These are phyloP conservation scores for Nasonovia ribisnigri DNA, from an alignment of 2,888 invertebrate genomes.

Conservation along the genomic window DNA sequence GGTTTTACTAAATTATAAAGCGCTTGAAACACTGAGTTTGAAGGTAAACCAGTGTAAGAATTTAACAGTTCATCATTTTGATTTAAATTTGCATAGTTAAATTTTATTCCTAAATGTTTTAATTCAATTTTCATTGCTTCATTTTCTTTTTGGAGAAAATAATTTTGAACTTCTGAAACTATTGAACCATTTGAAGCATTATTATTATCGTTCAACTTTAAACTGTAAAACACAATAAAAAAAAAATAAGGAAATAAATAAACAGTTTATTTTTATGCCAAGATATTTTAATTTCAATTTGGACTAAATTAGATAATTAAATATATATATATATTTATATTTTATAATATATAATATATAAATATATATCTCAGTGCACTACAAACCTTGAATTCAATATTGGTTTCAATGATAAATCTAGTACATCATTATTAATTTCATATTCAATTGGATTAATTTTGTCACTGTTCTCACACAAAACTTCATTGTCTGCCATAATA, in stretches of 20 bases:
- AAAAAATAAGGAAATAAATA: neutral
- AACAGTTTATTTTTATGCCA: too few species aligned
- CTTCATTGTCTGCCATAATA: neutral
- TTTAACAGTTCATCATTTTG: neutral
- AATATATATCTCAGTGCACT: neutral
- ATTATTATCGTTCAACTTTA: neutral
- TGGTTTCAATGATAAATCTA: neutral
- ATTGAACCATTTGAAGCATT: neutral
- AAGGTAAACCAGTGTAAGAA: neutral
- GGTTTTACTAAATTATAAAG: neutral
- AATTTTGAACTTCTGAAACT: neutral
- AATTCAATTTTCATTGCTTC: neutral
- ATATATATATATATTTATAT: constrained; percentile 7
- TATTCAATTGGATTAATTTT: neutral
- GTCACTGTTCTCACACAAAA: neutral
- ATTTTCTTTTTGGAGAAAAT: neutral
- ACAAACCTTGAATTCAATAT: neutral
- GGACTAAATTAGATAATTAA: neutral
- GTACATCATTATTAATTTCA: neutral
- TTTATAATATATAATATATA: neutral
- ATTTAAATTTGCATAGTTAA: neutral
- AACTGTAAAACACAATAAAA: neutral
- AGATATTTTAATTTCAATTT: neutral
- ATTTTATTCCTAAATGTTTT: neutral
- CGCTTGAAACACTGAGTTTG: neutral